These are phyloP conservation scores for Enoplolaimus lenunculus DNA, from an alignment of 2,888 invertebrate genomes.

Conservation along the genomic window DNA sequence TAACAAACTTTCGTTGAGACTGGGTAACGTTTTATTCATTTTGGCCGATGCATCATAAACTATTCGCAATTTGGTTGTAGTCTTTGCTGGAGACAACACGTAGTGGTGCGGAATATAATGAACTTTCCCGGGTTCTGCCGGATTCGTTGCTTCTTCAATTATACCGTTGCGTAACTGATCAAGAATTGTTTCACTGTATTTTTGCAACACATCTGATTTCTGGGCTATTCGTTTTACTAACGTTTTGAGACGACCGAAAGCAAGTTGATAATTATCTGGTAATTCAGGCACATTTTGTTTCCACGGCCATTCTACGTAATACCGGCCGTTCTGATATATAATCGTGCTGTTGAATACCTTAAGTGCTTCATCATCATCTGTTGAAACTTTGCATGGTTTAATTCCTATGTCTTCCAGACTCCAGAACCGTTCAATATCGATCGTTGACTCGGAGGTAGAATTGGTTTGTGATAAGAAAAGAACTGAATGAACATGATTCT, in stretches of 20 bases:
- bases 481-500: neutral
- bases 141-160: neutral
- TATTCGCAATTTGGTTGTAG: conserved; percentile 27
- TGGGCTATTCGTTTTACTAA: neutral
- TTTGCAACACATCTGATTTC: neutral
- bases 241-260: neutral
- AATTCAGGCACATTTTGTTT: neutral
- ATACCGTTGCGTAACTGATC: neutral
- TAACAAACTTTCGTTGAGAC: conserved; percentile 26
- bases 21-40: conserved; percentile 14
- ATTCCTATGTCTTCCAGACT: neutral
- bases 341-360: neutral
- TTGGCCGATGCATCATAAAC: conserved; percentile 29
- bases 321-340: neutral
- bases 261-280: neutral
- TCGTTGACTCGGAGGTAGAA: neutral
- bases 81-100: conserved; percentile 23
- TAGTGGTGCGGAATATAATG: conserved; percentile 27
- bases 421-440: neutral
- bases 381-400: neutral
- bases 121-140: neutral
- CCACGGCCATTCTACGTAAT: neutral
- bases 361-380: neutral
- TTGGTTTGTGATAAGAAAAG: neutral
- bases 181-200: neutral